phyloP scores from a whole-genome alignment of 2,888 invertebrate species.

The Autographa pulchrina region DNA sequence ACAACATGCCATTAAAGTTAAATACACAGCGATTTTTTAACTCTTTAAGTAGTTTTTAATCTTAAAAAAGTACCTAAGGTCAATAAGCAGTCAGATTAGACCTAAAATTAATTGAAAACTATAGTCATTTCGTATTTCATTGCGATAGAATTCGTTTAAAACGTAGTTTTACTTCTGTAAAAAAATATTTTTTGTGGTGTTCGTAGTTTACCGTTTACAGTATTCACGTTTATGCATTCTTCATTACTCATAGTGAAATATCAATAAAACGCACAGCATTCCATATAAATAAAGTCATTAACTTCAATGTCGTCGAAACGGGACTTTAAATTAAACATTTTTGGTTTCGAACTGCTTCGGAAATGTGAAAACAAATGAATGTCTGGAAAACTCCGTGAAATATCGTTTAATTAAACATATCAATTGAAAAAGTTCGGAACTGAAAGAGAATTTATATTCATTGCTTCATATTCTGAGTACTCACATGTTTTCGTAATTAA shows the following conservation, averaged over 20 bases:
- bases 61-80: no score
- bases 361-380: conserved; percentile 18
- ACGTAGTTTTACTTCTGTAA: no score
- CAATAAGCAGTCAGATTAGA: no score
- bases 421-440: conserved; percentile 11
- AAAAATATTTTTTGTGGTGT: neutral
- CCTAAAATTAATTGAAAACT: no score
- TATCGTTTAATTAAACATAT: conserved; percentile 25
- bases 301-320: conserved; percentile 6
- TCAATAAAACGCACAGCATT: neutral
- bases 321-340: conserved; percentile 23
- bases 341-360: conserved; percentile 12
- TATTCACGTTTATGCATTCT: neutral
- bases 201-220: neutral
- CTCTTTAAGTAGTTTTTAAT: no score
- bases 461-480: neutral
- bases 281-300: conserved; percentile 4
- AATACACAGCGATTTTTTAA: no score
- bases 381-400: conserved; percentile 20
- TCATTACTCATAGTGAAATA: neutral
- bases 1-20: no score
- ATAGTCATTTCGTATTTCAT: no score
- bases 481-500: neutral
- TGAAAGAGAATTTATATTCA: neutral
- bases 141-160: no score